Percentiles rank a stretch among this genome's conserved stretches.
Conservation (phyloP, 92 coral and sea anemone species). For the Plumapathes pennacea region DNA sequence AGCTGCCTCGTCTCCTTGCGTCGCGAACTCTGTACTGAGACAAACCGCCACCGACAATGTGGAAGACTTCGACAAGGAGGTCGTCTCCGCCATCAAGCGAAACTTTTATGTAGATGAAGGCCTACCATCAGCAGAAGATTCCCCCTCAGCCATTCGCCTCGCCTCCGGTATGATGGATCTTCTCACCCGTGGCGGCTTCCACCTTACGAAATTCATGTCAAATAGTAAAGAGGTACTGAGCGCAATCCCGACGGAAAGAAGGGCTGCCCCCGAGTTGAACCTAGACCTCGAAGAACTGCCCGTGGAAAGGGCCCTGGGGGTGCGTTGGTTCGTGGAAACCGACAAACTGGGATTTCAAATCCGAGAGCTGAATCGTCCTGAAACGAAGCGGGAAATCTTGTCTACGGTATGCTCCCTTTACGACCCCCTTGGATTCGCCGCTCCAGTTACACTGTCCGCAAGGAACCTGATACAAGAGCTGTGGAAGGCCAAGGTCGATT, state of each 20-base stretch:
- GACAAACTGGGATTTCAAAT: constrained; percentile 47
- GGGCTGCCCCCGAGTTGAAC: constrained; percentile 8
- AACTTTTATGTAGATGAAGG: constrained; percentile 58
- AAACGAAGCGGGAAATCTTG: constrained; percentile 56
- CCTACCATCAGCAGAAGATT: constrained; percentile 24
- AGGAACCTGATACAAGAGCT: constrained; percentile 39
- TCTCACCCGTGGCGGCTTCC: constrained; percentile 38
- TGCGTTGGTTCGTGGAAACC: constrained; percentile 40
- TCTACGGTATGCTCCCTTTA: constrained; percentile 55
- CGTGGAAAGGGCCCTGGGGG: constrained; percentile 37
- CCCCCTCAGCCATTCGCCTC: constrained; percentile 18
- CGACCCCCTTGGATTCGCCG: constrained; percentile 61
- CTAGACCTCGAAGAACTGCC: constrained; percentile 54
- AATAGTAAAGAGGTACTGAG: constrained; percentile 27
- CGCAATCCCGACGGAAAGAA: constrained; percentile 12
- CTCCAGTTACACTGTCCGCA: constrained; percentile 52
- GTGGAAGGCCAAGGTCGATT: constrained; percentile 43
- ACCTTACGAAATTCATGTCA: constrained; percentile 41
- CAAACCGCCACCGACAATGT: constrained; percentile 57
- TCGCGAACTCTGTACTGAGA: constrained; percentile 61
- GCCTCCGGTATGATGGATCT: constrained; percentile 39
- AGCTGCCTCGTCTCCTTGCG: constrained; percentile 67
- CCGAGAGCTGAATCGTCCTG: constrained; percentile 38
- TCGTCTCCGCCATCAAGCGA: constrained; percentile 44
- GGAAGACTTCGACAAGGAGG: constrained; percentile 10